Base-by-base conservation (phyloP, 2,113 vertebrate genomes). In the Tympanuchus pallidicinctus region DNA sequence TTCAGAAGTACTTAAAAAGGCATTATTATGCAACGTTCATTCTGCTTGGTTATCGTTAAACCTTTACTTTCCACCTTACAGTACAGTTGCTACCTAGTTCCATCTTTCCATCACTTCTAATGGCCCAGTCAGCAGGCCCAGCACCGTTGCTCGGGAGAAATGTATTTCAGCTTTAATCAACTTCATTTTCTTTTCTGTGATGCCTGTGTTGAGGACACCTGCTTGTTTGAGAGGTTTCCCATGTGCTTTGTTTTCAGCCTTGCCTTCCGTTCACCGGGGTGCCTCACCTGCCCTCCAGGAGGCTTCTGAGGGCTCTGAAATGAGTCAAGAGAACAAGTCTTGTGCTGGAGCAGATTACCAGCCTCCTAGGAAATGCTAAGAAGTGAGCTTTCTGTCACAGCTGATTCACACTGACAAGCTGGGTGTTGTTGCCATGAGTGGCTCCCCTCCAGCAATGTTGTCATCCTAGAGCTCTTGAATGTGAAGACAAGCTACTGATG, bases 351-450 rank as follows among this genome's bases (percentile, higher is more conserved):
- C 45, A 47, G 50, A 8, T 73, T 21, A 18, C 3, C 63, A 81
- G 34, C 28, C 67, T 80, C 42, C 32, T 22, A 7, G 30, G 75
- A 61, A 75, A 56, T 45, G 70, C 83, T 89, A 83, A 86, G 88
- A 89, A 30, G 36, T 0, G 3, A 73, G 34, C 50, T 79, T 87
- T 40, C 64, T 74, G 0, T 66, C 0, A 0, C 5, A 40, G 78
- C 87, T 84, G 81, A 77, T 79, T 91, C 81, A 59, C 63, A 56
- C 27, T 36, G 82, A 56, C 47, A 64, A 3, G 56, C 76, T 57
- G 22, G 73, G 13, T 74, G 60, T 11, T 0, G 0, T 11, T 74
- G 64, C 67, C 47, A 50, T 13, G 6, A 0, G 0, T 82, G 82
- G 71, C 87, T 89, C 34, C 75, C 63, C 59, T 87, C 66, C 60